Percentiles rank a stretch among this genome's conserved stretches.
Evolutionary conservation across 2,113 vertebrate species (phyloP).

Genomic region (Xiphorhynchus elegans): DNA sequence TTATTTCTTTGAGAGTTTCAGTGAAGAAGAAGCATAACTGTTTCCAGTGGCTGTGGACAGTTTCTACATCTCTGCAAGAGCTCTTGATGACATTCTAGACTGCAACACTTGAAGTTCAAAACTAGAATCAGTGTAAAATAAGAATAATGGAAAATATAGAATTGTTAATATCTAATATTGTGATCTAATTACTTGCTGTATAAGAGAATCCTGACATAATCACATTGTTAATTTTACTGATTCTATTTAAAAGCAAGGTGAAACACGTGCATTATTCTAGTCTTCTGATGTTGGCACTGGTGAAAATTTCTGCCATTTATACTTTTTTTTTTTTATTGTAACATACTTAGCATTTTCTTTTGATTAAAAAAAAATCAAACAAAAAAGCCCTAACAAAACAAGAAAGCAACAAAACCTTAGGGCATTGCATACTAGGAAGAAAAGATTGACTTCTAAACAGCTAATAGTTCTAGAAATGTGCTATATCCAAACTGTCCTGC

Average conservation of each 20-base stretch:
- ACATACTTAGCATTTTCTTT: neutral
- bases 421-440: neutral
- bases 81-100: neutral
- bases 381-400: neutral
- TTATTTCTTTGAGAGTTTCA: neutral
- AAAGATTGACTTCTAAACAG: neutral
- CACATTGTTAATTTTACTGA: neutral
- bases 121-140: neutral
- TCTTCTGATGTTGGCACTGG: neutral
- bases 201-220: neutral
- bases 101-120: neutral
- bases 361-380: neutral
- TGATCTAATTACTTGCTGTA: neutral
- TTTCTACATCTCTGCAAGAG: neutral
- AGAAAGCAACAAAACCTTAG: neutral
- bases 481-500: neutral
- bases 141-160: neutral
- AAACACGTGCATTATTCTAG: neutral
- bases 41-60: neutral
- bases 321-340: neutral
- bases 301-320: neutral
- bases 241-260: neutral
- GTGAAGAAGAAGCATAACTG: neutral
- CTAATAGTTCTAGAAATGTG: neutral
- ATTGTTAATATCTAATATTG: neutral